Conservation (phyloP, 2,888 invertebrate species). For the Eudasyphora cyanicolor region DNA sequence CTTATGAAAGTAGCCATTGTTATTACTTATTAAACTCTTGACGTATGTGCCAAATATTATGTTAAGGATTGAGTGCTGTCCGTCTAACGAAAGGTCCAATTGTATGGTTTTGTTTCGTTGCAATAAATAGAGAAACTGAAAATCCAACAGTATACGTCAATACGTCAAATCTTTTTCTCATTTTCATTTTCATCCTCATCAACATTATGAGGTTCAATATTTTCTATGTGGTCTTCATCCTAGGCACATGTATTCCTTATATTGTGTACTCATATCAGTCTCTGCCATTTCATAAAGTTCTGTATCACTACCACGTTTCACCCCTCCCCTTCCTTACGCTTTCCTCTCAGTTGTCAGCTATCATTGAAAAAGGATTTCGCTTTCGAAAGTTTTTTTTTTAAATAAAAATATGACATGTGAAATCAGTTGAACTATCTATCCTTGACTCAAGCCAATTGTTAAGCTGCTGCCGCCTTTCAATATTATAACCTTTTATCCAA, state of each 20-base stretch:
- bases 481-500: slow-evolving; percentile 4
- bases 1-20: too few relatives aligned
- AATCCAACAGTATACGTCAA: not conserved
- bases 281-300: not conserved
- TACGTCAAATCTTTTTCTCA: too few relatives aligned
- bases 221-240: not conserved
- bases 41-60: too few relatives aligned
- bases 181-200: not conserved
- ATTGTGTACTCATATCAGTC: not conserved
- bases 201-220: not conserved
- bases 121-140: not conserved
- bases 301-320: not conserved
- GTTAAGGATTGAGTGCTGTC: too few relatives aligned
- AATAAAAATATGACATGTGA: slow-evolving; percentile 6
- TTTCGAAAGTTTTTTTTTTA: not conserved
- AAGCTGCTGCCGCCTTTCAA: not conserved
- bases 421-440: not conserved
- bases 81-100: too few relatives aligned
- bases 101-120: too few relatives aligned
- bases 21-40: too few relatives aligned
- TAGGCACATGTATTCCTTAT: not conserved
- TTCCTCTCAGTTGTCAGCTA: too few relatives aligned
- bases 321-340: not conserved
- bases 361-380: not conserved
- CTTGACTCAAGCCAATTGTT: slow-evolving; percentile 11